Evolutionary conservation across 2,113 vertebrate genomes (phyloP).

Genomic region (Actinemys pallida): DNA sequence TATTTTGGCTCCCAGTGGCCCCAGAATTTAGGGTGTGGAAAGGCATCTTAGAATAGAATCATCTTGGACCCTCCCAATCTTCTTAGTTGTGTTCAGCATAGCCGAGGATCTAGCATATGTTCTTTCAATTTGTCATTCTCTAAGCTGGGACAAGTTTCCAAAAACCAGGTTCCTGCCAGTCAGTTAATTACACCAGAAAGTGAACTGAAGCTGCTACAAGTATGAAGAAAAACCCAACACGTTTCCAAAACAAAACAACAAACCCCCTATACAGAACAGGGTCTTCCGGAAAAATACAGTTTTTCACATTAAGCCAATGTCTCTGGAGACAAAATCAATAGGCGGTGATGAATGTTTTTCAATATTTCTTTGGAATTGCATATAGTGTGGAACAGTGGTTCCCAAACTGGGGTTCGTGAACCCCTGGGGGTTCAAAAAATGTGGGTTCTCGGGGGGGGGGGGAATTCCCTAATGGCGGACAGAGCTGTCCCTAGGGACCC

Average conservation of each 20-base stretch:
- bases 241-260: not conserved
- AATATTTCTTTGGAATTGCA: conserved; percentile 2
- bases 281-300: not conserved
- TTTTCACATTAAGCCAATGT: not conserved
- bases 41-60: not conserved
- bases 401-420: too few relatives aligned
- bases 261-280: not conserved
- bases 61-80: not conserved
- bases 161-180: not conserved
- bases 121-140: not conserved
- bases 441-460: too few relatives aligned
- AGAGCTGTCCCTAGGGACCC: too few relatives aligned
- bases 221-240: not conserved
- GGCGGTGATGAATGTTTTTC: not conserved
- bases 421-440: too few relatives aligned
- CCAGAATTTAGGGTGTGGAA: not conserved
- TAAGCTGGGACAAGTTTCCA: not conserved
- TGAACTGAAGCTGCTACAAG: not conserved
- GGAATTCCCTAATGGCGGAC: too few relatives aligned
- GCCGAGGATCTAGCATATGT: not conserved
- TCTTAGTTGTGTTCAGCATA: not conserved
- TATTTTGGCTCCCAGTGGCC: not conserved
- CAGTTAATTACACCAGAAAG: not conserved
- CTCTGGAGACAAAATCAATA: conserved; percentile 5
- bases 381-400: not conserved